Evolutionary conservation across 2,888 invertebrate species (phyloP), one percentile per base, ranked within the genome.

Genomic region (Meandrusa payeni): DNA sequence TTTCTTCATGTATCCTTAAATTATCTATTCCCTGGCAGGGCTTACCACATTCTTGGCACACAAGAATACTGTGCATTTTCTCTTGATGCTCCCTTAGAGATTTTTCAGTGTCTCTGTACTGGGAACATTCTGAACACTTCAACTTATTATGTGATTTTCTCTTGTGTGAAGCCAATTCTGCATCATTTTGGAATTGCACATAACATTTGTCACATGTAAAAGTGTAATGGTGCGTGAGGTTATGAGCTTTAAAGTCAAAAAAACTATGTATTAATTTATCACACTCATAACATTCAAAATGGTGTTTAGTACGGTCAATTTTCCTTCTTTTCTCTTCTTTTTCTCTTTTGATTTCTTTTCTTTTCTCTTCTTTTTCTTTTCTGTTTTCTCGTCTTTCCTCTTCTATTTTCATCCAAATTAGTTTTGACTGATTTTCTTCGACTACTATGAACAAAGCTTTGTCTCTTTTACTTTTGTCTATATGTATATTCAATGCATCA

Each of bases 11-110:
- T 1, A 45, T 41, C 11, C 66, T 57, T 6, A 85, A 49, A 42
- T 75, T 81, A 3, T 75, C 68, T 1, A 75, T 29, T 1, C 72
- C 76, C 36, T 59, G 57, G 24, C 60, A 81, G 2, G 72, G 58
- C 45, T 78, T 83, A 0, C 85, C 86, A 49, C 86, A 86, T 13
- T 75, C 70, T 41, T 75, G 75, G 32, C 86, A 86, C 0, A 77
- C 57, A 48, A 68, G 67, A 1, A 57, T 34, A 5, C 51, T 60
- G 41, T 86, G 83, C 1, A 32, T 24, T 33, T 51, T 61, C 10
- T 69, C 57, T 19, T 64, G 55, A 38, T 86, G 86, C 2, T 64
- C 56, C 34, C 55, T 60, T 1, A 85, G 44, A 7, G 67, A 63
- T n/a, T 69, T 62, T 24, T 69, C 59, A 0, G 70, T 73, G 31